These are phyloP conservation scores for Coptodon bakossiorum DNA, from an alignment of 2,113 vertebrate species.

Conservation along the genomic window DNA sequence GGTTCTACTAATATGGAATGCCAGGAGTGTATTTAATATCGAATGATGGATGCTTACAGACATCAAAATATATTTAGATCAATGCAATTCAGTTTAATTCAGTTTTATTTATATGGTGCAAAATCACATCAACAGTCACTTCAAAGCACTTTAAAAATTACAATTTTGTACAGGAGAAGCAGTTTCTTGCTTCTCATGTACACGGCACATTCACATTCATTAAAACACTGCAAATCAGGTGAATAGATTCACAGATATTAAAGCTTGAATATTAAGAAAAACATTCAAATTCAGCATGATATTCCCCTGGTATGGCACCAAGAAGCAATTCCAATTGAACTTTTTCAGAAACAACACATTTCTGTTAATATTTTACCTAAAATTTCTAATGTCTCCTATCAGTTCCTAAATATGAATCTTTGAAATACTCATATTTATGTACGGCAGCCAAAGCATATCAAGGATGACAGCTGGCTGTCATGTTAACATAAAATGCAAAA, in stretches of 20 bases:
- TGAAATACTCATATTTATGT: background rate
- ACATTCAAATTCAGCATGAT: background rate
- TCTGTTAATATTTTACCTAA: background rate
- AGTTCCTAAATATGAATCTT: background rate
- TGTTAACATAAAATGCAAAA: background rate
- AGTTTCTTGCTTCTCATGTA: background rate
- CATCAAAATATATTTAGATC: background rate
- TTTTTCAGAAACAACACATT: background rate
- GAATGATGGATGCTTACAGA: background rate
- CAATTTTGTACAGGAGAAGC: background rate
- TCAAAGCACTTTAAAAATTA: background rate
- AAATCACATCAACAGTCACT: background rate
- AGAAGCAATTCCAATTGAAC: background rate
- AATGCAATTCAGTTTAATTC: background rate
- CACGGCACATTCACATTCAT: background rate
- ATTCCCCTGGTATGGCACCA: background rate
- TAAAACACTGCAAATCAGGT: background rate
- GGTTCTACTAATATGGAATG: background rate
- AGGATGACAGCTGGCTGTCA: background rate
- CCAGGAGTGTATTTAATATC: background rate
- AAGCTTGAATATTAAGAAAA: background rate
- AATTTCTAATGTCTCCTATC: background rate
- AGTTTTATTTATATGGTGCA: background rate
- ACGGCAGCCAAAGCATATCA: background rate
- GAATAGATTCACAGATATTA: background rate